Evolutionary conservation across 2,888 invertebrate species (phyloP).

Genomic region (Athalia cordata): DNA sequence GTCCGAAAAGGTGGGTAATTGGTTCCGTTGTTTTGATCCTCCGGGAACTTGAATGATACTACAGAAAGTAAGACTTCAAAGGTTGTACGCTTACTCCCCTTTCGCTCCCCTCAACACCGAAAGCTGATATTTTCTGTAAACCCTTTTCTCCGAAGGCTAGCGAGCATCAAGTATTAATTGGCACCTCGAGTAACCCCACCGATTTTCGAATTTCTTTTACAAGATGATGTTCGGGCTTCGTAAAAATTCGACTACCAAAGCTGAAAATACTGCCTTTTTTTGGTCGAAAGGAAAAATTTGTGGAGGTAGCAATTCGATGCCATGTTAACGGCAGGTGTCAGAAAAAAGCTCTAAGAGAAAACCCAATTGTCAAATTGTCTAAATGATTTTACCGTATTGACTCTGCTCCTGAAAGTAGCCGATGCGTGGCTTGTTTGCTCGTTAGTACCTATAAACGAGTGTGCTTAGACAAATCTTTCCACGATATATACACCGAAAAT

Average conservation of each 20-base stretch:
- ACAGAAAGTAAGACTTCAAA: slow-evolving; percentile 33
- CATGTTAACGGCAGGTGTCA: not conserved
- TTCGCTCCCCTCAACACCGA: slow-evolving; percentile 7
- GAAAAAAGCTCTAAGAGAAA: not conserved
- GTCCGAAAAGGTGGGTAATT: slow-evolving; percentile 7
- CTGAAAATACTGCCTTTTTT: not conserved
- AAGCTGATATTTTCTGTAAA: slow-evolving; percentile 17
- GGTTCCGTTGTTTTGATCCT: slow-evolving; percentile 21
- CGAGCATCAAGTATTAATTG: slow-evolving; percentile 6
- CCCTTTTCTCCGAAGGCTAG: not conserved
- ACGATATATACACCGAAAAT: slow-evolving; percentile 18
- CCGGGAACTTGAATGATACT: slow-evolving; percentile 5
- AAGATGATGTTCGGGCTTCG: not conserved
- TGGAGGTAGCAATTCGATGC: not conserved
- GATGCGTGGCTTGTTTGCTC: slow-evolving; percentile 37
- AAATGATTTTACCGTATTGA: slow-evolving; percentile 32
- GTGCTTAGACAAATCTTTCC: slow-evolving; percentile 34
- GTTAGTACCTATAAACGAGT: slow-evolving; percentile 19
- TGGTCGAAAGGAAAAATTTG: not conserved
- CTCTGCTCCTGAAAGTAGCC: slow-evolving; percentile 37
- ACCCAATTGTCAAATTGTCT: slow-evolving; percentile 32
- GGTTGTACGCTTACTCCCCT: not conserved
- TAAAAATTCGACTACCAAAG: not conserved
- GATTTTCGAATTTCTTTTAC: slow-evolving; percentile 9
- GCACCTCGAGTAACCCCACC: not conserved